These are phyloP conservation scores for Catalaphyllia jardinei DNA, from an alignment of 64 coral and sea anemone genomes.

Conservation along the genomic window DNA sequence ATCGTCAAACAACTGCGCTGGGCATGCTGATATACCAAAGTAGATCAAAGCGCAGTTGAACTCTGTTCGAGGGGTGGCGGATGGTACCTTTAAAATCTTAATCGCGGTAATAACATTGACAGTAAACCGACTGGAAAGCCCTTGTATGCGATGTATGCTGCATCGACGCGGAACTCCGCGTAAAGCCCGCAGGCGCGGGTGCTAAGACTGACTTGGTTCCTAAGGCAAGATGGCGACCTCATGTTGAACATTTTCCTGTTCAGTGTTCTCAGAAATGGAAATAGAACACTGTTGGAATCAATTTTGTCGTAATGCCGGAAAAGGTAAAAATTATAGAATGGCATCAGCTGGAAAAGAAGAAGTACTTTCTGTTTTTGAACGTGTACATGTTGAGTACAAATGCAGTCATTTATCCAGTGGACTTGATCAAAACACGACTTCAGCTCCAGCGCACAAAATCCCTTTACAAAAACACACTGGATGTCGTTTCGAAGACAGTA, in stretches of 20 bases:
- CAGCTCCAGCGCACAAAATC: slow-evolving; percentile 72
- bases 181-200: too few species aligned
- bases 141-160: too few species aligned
- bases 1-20: too few species aligned
- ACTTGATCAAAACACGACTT: slow-evolving; percentile 67
- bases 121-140: too few species aligned
- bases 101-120: too few species aligned
- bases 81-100: too few species aligned
- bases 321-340: slow-evolving; percentile 71
- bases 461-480: slow-evolving; percentile 71
- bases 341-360: slow-evolving; percentile 77
- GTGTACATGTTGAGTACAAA: slow-evolving; percentile 53
- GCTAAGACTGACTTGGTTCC: background rate
- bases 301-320: slow-evolving; percentile 62
- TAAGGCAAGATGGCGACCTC: background rate
- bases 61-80: too few species aligned
- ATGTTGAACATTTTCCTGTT: background rate
- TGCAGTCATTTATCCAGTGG: slow-evolving; percentile 50
- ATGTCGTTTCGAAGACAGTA: slow-evolving; percentile 67
- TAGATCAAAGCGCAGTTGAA: too few species aligned
- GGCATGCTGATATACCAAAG: too few species aligned
- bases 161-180: too few species aligned
- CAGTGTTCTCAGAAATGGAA: background rate
- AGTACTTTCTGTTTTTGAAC: slow-evolving; percentile 56
- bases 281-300: background rate